These are phyloP conservation scores for Baronia brevicornis DNA, from an alignment of 2,888 invertebrate genomes.

Conservation along the genomic window DNA sequence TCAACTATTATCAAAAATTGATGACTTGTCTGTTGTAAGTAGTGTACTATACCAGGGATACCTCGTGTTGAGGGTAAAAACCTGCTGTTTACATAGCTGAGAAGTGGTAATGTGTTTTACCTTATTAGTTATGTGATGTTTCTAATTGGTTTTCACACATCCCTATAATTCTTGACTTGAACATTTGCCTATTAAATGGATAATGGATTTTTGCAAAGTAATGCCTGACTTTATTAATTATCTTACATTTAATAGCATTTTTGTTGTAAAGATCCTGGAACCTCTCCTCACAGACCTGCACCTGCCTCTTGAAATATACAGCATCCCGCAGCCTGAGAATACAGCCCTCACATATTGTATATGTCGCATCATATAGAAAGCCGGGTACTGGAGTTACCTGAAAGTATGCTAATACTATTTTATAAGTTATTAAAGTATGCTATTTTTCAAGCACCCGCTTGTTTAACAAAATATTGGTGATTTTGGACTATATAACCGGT, in stretches of 20 bases:
- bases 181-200: too few species aligned
- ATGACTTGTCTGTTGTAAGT: too few species aligned
- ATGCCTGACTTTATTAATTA: too few species aligned
- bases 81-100: too few species aligned
- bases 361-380: slow-evolving; percentile 30
- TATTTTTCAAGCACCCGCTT: not conserved
- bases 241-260: slow-evolving; percentile 35
- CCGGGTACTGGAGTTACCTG: slow-evolving; percentile 38
- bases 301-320: slow-evolving; percentile 41
- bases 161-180: too few species aligned
- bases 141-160: too few species aligned
- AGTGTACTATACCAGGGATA: too few species aligned
- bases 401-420: slow-evolving; percentile 11
- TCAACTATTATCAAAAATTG: too few species aligned
- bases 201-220: too few species aligned
- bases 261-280: slow-evolving; percentile 38
- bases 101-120: too few species aligned
- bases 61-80: too few species aligned
- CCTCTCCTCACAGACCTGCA: slow-evolving; percentile 36
- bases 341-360: slow-evolving; percentile 46
- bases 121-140: too few species aligned
- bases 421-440: not conserved
- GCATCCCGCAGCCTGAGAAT: slow-evolving; percentile 37
- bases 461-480: not conserved
- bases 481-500: not conserved